Evolutionary conservation across 2,888 invertebrate genomes (phyloP), one percentile per base, ranked within the genome.

Genomic region (Sepiola atlantica): DNA sequence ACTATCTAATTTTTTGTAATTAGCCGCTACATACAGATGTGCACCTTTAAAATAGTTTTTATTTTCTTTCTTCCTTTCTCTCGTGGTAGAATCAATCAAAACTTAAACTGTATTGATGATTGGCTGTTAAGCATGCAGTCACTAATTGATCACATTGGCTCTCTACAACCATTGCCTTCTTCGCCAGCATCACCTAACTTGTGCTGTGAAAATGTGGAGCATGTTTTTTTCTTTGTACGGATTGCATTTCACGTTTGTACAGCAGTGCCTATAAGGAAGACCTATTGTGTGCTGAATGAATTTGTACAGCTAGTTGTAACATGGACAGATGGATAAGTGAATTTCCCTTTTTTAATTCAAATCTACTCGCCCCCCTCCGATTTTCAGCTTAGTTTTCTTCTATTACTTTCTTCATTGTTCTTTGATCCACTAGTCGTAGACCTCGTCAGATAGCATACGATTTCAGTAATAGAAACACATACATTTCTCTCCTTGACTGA

Each of bases 201-300:
- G 77, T 77, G 77, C 77, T 77, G 77, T 77, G 77, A 77, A 77
- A 77, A n/a, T 77, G 77, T 77, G 77, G 77, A 77, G 77, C 77
- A 77, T 77, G 77, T n/a, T 77, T 77, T 45, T 77, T 77, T 77
- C 77, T 77, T 77, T 77, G 77, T 77, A 77, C 77, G n/a, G 77
- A 77, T 77, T 77, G 77, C 77, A 77, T 77, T n/a, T 77, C 77
- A 77, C 77, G 77, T 77, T 77, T 77, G 77, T 77, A 77, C 77
- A 77, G 77, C 77, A 77, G 77, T 77, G 77, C 77, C 77, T 77
- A 77, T 77, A n/a, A 77, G 77, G 77, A 77, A 77, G 77, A 77
- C 77, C 77, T 77, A 77, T 77, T 77, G 77, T 77, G n/a, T 77
- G 77, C 77, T 77, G 77, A 77, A 77, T 77, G 77, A 77, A 77